Conservation (phyloP, 1,140 invertebrate species). For the Zophobas atratus region DNA sequence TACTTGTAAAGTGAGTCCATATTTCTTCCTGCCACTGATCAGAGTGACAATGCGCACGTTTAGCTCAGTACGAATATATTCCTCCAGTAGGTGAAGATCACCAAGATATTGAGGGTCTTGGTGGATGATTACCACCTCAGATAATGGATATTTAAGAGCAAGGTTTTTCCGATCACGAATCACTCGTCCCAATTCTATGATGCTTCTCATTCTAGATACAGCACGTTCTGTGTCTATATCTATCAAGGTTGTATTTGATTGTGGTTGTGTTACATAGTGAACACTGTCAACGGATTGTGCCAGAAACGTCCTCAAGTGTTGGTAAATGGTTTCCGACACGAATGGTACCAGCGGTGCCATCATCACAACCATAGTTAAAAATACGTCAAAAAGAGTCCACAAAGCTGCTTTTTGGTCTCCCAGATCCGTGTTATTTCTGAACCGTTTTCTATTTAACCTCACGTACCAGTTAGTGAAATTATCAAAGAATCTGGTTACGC, state of each 20-base stretch:
- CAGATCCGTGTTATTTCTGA: slow-evolving; percentile 88
- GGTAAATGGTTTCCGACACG: slow-evolving; percentile 97
- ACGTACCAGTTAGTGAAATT: slow-evolving; percentile 99
- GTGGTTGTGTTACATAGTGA: slow-evolving; percentile 92
- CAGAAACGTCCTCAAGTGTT: slow-evolving; percentile 80
- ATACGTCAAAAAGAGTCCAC: slow-evolving; percentile 89
- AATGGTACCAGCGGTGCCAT: slow-evolving; percentile 99
- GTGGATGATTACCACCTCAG: slow-evolving; percentile 96
- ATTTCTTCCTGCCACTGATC: slow-evolving; percentile 93
- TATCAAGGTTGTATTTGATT: slow-evolving; percentile 81
- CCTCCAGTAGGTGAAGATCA: slow-evolving; percentile 85
- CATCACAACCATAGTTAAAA: slow-evolving; percentile 91
- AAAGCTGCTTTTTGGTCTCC: slow-evolving; percentile 89
- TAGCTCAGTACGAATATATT: slow-evolving; percentile 94
- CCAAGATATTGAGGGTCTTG: slow-evolving; percentile 84
- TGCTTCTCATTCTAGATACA: slow-evolving; percentile 93
- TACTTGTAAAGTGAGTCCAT: slow-evolving; percentile 93
- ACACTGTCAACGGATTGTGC: slow-evolving; percentile 76
- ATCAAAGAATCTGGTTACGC: slow-evolving; percentile 96
- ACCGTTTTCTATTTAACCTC: slow-evolving; percentile 93
- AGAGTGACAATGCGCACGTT: slow-evolving; percentile 93
- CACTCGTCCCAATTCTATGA: slow-evolving; percentile 95
- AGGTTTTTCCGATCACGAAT: slow-evolving; percentile 94
- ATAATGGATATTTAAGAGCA: slow-evolving; percentile 96
- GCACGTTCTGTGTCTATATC: slow-evolving; percentile 91